Evolutionary conservation across 2,797 vertebrate genomes (phyloP), one percentile per base, ranked within the genome.

Genomic region (Bryconaethiops microstoma): DNA sequence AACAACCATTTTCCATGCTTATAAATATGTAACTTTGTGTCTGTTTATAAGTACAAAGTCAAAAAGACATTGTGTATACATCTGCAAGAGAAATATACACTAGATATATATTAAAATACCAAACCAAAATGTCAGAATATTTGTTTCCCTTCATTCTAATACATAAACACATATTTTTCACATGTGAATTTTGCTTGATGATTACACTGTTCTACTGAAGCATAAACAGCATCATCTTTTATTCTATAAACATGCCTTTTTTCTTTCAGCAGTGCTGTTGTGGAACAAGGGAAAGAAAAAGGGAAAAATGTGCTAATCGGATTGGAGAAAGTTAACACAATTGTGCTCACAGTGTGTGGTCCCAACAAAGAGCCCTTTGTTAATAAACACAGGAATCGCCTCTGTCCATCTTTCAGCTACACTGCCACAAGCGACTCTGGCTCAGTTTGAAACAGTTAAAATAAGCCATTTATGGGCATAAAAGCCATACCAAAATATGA

Each of bases 281-380:
- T 39, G 8, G 17, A 45, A 45, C 40, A 42, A 10, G 17, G 52
- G 50, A 65, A 84, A 63, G 59, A 63, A 14, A 79, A 70, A 73
- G 76, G 63, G 54, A 35, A 74, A 65, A 48, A 13, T 78, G 29
- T 72, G 75, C 59, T 74, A 72, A 83, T 78, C 77, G 54, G 71
- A 80, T 45, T 59, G 25, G 75, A 80, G 67, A 74, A 76, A 64
- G 39, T 25, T 42, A 25, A 71, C 70, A 87, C 76, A 89, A 91
- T 5, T 52, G 60, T 42, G 48, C 17, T 63, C 64, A 77, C 75
- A 78, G 77, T 50, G 67, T 73, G 65, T 25, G 54, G 29, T 70
- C 57, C 52, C 74, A 67, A 91, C 89, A 91, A 89, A 85, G 77
- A 69, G 75, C 52, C 83, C 79, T 85, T 87, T 90, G 79, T 90